phyloP scores from a whole-genome alignment of 2,888 invertebrate genomes.

The Andricus quercusramuli region DNA sequence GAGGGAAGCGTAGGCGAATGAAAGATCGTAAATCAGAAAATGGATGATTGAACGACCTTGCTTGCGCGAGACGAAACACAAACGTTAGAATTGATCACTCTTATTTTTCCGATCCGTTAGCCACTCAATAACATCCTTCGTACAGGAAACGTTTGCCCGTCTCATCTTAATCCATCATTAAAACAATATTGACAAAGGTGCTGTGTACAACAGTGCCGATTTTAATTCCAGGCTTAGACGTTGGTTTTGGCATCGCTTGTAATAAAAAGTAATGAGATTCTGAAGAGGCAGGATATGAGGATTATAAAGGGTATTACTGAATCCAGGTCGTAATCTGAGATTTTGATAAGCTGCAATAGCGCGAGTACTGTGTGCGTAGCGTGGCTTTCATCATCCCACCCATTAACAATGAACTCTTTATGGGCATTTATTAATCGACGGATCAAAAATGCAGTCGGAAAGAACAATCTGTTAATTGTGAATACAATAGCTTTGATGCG shows the following conservation, averaged over 20 bases:
- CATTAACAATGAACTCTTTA: conserved; percentile 34
- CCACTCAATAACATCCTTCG: not conserved
- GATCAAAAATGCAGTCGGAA: conserved; percentile 26
- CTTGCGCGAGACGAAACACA: not conserved
- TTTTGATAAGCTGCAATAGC: conserved; percentile 40
- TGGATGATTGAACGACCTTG: conserved; percentile 18
- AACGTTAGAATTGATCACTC: conserved; percentile 2
- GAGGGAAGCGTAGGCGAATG: not conserved
- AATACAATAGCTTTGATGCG: conserved; percentile 8
- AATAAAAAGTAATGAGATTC: conserved; percentile 35
- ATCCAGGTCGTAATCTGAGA: conserved; percentile 39
- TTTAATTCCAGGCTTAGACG: not conserved
- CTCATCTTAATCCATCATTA: not conserved
- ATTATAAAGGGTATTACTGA: conserved; percentile 32
- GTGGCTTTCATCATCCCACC: conserved; percentile 28
- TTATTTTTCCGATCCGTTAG: conserved; percentile 6
- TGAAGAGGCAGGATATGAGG: conserved; percentile 33
- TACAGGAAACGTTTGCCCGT: conserved; percentile 4
- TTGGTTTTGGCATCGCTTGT: not conserved
- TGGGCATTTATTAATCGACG: conserved; percentile 24
- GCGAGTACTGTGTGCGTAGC: conserved; percentile 11
- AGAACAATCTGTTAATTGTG: conserved; percentile 4
- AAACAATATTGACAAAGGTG: not conserved
- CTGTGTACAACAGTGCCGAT: not conserved
- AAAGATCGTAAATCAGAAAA: conserved; percentile 12